phyloP scores from a whole-genome alignment of 2,113 vertebrate genomes.

The Ammodytes dubius region DNA sequence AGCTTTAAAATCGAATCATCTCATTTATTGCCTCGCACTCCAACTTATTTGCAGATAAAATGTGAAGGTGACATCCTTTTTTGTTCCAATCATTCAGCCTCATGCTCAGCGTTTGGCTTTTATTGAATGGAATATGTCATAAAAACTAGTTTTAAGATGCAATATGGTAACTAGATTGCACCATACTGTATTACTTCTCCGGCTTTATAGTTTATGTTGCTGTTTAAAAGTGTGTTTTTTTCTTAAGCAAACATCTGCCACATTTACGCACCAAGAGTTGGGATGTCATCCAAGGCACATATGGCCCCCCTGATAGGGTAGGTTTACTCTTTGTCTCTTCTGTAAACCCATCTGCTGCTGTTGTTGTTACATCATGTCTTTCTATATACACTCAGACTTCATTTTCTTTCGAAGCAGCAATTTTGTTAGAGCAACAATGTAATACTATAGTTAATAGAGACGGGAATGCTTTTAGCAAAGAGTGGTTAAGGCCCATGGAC shows the following conservation, averaged over 20 bases:
- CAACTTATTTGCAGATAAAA: slow-evolving; percentile 32
- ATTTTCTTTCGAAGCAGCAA: slow-evolving; percentile 52
- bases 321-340: slow-evolving; percentile 79
- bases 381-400: slow-evolving; percentile 55
- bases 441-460: slow-evolving; percentile 20
- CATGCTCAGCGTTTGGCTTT: slow-evolving; percentile 7
- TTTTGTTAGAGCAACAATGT: slow-evolving; percentile 47
- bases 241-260: slow-evolving; percentile 80
- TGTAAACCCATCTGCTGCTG: slow-evolving; percentile 78
- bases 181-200: slow-evolving; percentile 53
- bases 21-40: slow-evolving; percentile 11
- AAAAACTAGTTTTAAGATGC: slow-evolving; percentile 25
- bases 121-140: slow-evolving; percentile 21
- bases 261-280: slow-evolving; percentile 73
- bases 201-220: slow-evolving; percentile 60
- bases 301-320: slow-evolving; percentile 77
- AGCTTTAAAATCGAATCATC: background rate
- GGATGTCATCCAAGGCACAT: slow-evolving; percentile 77
- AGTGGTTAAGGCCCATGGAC: background rate
- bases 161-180: slow-evolving; percentile 56
- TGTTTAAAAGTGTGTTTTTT: slow-evolving; percentile 70
- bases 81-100: slow-evolving; percentile 5
- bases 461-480: background rate
- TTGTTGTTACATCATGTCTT: slow-evolving; percentile 71
- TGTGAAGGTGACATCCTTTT: slow-evolving; percentile 11